These are phyloP conservation scores for Spinibarbus caldwelli DNA, from an alignment of 2,797 vertebrate species.

Conservation along the genomic window DNA sequence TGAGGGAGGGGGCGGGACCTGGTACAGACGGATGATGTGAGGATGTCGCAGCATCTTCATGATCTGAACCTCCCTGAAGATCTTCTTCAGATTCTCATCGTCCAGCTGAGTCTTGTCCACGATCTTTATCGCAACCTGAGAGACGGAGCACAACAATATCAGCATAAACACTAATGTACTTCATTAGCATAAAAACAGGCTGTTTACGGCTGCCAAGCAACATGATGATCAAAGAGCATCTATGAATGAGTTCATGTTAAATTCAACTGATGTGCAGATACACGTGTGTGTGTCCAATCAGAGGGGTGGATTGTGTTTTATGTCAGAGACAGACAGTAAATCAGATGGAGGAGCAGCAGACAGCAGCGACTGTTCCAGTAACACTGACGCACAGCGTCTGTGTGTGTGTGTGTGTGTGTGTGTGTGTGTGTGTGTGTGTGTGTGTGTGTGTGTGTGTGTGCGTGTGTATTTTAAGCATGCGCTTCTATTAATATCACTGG, in stretches of 20 bases:
- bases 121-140: conserved; percentile 97
- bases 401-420: no score
- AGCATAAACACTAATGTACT: background rate
- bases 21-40: conserved; percentile 97
- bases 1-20: conserved; percentile 77
- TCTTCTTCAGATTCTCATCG: conserved; percentile 99
- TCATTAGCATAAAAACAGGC: background rate
- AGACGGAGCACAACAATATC: background rate
- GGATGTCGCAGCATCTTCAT: conserved; percentile 99
- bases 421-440: no score
- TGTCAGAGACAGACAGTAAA: background rate
- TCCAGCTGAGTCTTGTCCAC: conserved; percentile 98
- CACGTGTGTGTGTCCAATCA: background rate
- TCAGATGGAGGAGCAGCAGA: conserved; percentile 24
- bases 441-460: no score
- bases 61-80: conserved; percentile 98
- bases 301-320: background rate
- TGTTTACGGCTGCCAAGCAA: background rate
- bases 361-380: background rate
- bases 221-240: background rate
- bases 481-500: conserved; percentile 28
- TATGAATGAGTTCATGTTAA: background rate
- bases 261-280: background rate
- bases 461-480: conserved; percentile 23
- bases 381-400: background rate